These are phyloP conservation scores for Centrocercus urophasianus DNA, from an alignment of 2,113 vertebrate species.

Conservation along the genomic window DNA sequence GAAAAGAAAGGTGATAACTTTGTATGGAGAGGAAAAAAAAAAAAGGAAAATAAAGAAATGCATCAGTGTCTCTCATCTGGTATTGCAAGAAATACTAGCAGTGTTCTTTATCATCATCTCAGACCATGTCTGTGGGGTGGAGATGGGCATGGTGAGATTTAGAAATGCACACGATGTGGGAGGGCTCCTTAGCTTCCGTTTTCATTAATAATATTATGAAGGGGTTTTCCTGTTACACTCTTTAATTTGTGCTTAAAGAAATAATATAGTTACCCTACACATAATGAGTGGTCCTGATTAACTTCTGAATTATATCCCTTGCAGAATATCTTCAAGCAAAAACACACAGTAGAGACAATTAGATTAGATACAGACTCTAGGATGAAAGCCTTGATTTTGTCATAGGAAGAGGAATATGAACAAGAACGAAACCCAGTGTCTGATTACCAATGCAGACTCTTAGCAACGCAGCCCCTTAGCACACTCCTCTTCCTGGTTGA, in stretches of 20 bases:
- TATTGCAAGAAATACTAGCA: background rate
- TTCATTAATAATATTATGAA: background rate
- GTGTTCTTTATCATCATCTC: background rate
- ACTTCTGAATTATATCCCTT: background rate
- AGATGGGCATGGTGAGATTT: background rate
- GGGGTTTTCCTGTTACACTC: background rate
- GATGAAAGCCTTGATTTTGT: background rate
- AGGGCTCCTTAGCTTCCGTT: background rate
- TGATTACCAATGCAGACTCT: background rate
- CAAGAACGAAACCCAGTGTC: fast-evolving
- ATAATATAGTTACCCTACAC: background rate
- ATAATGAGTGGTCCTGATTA: background rate
- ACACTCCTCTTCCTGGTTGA: background rate
- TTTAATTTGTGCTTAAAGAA: background rate
- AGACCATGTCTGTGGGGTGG: background rate
- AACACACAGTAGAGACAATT: background rate
- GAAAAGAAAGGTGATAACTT: background rate
- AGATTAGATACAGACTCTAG: background rate
- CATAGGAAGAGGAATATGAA: background rate
- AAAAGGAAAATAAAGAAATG: fast-evolving
- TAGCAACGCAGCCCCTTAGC: background rate
- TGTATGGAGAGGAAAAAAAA: background rate
- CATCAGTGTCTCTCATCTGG: background rate
- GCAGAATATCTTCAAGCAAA: background rate
- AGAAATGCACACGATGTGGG: background rate